These are phyloP conservation scores for Cololabis saira DNA, from an alignment of 2,113 vertebrate genomes.

Conservation along the genomic window DNA sequence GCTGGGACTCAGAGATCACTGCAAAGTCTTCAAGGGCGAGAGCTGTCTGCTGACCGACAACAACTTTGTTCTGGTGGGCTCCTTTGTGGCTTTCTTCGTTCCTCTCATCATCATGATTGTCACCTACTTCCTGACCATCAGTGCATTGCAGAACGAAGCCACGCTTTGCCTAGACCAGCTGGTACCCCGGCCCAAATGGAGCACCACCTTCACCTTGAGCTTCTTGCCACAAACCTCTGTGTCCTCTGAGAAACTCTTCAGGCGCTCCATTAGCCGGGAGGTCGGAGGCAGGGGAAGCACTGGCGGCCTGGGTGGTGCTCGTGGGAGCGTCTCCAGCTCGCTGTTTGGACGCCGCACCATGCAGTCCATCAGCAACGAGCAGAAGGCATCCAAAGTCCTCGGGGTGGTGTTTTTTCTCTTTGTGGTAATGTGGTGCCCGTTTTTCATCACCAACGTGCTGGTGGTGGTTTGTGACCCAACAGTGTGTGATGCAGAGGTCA, in stretches of 20 bases:
- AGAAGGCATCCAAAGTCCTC: constrained; percentile 96
- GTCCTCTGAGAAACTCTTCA: constrained; percentile 91
- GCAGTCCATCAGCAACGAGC: constrained; percentile 96
- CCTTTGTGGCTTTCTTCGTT: constrained; percentile 95
- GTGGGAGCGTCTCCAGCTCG: constrained; percentile 36
- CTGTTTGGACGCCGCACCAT: constrained; percentile 87
- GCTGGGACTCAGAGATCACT: constrained; percentile 89
- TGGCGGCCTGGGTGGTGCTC: constrained; percentile 6
- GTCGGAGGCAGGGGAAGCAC: constrained; percentile 36
- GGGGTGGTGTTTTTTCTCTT: constrained; percentile 97
- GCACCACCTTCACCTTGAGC: constrained; percentile 83
- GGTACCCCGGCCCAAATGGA: constrained; percentile 87
- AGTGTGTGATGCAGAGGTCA: constrained; percentile 82
- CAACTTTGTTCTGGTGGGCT: constrained; percentile 92
- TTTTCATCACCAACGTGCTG: constrained; percentile 97
- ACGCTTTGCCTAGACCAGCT: constrained; percentile 87
- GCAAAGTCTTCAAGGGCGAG: constrained; percentile 91
- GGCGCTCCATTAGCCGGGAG: constrained; percentile 87
- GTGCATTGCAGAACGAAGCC: constrained; percentile 91
- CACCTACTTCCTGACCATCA: constrained; percentile 96
- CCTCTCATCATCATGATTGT: constrained; percentile 96
- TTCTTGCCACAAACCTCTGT: constrained; percentile 90
- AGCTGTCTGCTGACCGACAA: constrained; percentile 91
- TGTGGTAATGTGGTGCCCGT: constrained; percentile 98
- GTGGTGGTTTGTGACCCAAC: constrained; percentile 87